A percentile compares a stretch with the other conserved stretches of the same genome.
phyloP scores from a whole-genome alignment of 2,797 vertebrate species.

The Ficedula albicollis region DNA sequence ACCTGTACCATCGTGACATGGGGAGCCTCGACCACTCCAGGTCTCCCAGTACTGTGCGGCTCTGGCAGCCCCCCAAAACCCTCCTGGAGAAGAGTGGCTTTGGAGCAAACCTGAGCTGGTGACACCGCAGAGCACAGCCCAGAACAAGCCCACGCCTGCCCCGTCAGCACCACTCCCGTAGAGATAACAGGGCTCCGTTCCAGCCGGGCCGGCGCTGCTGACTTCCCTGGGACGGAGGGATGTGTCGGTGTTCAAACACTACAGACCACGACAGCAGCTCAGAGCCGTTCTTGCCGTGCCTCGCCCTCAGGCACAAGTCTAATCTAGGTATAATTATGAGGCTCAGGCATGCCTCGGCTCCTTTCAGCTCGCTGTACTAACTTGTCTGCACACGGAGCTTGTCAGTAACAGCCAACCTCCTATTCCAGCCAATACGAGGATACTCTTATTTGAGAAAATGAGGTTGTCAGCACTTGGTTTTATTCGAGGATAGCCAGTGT shows the following conservation, averaged over 20 bases:
- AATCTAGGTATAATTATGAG: conserved; percentile 54
- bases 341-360: conserved; percentile 21
- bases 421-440: not conserved
- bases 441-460: conserved; percentile 12
- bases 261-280: not conserved
- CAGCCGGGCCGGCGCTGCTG: not conserved
- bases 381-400: not conserved
- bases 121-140: not conserved
- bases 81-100: not conserved
- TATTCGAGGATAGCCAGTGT: not conserved
- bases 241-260: conserved; percentile 3
- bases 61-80: not conserved
- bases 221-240: not conserved
- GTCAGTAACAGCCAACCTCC: not conserved
- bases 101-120: not conserved
- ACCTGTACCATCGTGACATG: not conserved
- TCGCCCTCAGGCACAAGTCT: conserved; percentile 16
- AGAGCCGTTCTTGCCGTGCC: conserved; percentile 40
- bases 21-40: not conserved
- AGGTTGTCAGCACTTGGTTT: conserved; percentile 50
- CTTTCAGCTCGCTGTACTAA: conserved; percentile 30
- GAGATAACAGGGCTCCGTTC: not conserved
- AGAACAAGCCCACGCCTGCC: not conserved
- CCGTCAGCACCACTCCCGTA: not conserved
- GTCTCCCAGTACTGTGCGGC: not conserved